These are phyloP conservation scores for Halictus quadricinctus DNA, from an alignment of 2,888 invertebrate species.

Conservation along the genomic window DNA sequence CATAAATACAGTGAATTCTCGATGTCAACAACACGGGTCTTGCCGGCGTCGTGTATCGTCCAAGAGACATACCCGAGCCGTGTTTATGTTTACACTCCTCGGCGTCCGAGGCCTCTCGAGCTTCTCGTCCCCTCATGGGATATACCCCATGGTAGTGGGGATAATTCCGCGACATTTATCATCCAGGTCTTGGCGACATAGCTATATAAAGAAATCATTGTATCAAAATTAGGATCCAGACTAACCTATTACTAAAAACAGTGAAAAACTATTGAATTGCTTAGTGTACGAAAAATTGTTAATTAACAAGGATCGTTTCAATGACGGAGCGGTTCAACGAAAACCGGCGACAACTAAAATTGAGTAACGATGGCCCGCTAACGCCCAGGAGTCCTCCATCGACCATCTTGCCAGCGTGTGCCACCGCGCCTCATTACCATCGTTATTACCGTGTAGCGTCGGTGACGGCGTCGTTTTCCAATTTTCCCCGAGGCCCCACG, in stretches of 20 bases:
- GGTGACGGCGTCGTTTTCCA: constrained; percentile 55
- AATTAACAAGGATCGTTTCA: background rate
- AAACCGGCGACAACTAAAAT: background rate
- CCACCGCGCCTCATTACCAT: constrained; percentile 63
- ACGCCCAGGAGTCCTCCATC: background rate
- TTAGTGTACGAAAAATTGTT: background rate
- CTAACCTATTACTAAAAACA: background rate
- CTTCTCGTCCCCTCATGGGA: no score
- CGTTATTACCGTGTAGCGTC: constrained; percentile 58
- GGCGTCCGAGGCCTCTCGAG: no score
- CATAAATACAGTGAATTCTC: no score
- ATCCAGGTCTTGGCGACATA: no score
- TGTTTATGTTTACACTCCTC: no score
- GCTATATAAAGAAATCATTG: no score
- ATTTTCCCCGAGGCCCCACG: constrained; percentile 55
- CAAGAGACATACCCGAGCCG: no score
- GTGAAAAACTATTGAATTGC: background rate
- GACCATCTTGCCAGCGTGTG: background rate
- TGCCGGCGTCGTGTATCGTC: no score
- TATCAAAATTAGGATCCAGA: background rate
- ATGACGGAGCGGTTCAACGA: background rate
- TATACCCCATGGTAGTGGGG: no score
- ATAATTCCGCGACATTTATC: no score
- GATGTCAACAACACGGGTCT: no score
- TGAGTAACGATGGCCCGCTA: background rate